Base-by-base conservation (phyloP, 2,113 vertebrate species). In the Prinia subflava region DNA sequence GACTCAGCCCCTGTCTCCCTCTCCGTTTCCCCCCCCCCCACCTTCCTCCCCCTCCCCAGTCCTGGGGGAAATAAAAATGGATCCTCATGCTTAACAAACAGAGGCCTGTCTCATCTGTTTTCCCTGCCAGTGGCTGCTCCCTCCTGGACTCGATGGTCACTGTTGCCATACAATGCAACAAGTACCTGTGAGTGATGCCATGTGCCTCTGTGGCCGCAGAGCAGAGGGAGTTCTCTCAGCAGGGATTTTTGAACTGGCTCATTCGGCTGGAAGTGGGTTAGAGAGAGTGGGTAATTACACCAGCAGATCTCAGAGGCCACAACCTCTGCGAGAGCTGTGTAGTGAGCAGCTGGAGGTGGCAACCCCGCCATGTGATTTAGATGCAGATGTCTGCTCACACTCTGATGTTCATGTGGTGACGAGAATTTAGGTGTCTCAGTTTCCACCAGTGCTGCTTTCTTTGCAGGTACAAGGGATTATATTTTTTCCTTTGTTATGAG, bases 331-430 rank as follows among this genome's bases (percentile, higher is more conserved):
- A 90, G 83, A 89, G 56, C 86, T 83, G 33, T 81, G 90, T 33
- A 50, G 90, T 5, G 76, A 94, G 95, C 96, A 95, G 96, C 92
- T 89, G 79, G 95, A 94, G 83, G 47, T 87, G 93, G 91, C 91
- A 89, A 90, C 95, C 92, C 95, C 1, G 2, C 81, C 4, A 92
- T 83, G 96, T 92, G 94, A 94, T 93, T 95, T 83, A 94, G 92
- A 93, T 89, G 94, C 68, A 77, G 94, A 88, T 74, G 52, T 70
- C 96, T 95, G 92, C 83, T 94, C 80, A 2, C 20, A 35, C 95
- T 95, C 76, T 86, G 90, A 95, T 92, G 83, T 89, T 95, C 92
- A 56, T 17, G 90, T 6, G 1, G 93, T 15, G 92, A 84, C 0
- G 6, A 81, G 83, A 35, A 96, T 92, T 89, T 90, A 89, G 76